Evolutionary conservation across 2,113 vertebrate genomes (phyloP).

Genomic region (Stigmatopora argus): DNA sequence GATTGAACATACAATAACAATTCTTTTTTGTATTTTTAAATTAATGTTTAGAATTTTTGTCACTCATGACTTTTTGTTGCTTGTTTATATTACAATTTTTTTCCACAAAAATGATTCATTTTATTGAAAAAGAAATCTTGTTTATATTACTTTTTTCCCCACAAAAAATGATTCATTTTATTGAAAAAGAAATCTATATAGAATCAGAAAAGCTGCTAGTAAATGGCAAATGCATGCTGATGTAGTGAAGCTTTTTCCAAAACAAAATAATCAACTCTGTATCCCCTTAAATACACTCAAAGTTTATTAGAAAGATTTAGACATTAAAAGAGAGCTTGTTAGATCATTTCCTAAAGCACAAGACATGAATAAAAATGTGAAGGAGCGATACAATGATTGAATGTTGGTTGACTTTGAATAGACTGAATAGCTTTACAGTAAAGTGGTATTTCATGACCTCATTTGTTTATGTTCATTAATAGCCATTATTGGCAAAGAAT

Average conservation of each 20-base stretch:
- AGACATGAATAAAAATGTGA: slow-evolving; percentile 62
- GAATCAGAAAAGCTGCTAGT: no score
- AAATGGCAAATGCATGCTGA: no score
- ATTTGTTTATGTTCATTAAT: slow-evolving; percentile 39
- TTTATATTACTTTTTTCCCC: no score
- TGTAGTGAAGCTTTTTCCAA: not conserved
- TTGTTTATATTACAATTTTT: no score
- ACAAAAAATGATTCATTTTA: no score
- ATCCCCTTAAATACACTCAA: slow-evolving; percentile 59
- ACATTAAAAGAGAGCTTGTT: slow-evolving; percentile 63
- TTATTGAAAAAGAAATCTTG: no score
- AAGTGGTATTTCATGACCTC: slow-evolving; percentile 47
- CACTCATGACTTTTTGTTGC: no score
- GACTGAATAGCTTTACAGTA: slow-evolving; percentile 48
- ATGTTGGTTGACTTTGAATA: slow-evolving; percentile 38
- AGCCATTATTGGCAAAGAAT: slow-evolving; percentile 32
- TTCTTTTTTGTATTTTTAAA: no score
- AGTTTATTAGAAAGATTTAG: slow-evolving; percentile 69
- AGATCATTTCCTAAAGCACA: slow-evolving; percentile 57
- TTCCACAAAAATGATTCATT: no score
- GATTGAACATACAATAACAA: no score
- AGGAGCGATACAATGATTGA: slow-evolving; percentile 43
- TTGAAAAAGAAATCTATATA: no score
- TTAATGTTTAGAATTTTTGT: no score
- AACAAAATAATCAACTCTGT: slow-evolving; percentile 19